Percentiles rank a stretch among this genome's conserved stretches.
Evolutionary conservation across 2,888 invertebrate species (phyloP).

Genomic region (Napeogenes sylphis): DNA sequence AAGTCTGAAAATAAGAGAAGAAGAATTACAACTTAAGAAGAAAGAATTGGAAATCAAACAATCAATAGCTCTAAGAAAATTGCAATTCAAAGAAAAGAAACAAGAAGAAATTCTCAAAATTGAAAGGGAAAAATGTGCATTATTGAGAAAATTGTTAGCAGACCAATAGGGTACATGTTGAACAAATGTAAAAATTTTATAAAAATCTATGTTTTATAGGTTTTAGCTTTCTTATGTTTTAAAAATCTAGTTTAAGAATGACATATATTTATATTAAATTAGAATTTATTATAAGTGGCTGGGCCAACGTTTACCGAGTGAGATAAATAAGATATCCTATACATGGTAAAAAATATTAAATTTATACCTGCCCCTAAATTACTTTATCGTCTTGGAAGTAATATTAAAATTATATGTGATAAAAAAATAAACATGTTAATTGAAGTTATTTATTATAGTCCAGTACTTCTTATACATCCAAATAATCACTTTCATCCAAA

Average conservation of each 20-base stretch:
- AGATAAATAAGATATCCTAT: no score
- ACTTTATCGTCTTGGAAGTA: no score
- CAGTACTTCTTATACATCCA: constrained; percentile 34
- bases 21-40: constrained; percentile 53
- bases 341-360: no score
- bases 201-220: no score
- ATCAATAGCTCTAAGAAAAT: constrained; percentile 51
- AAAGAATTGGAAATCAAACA: constrained; percentile 60
- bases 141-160: constrained; percentile 47
- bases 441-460: no score
- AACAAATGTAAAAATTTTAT: no score
- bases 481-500: constrained; percentile 50
- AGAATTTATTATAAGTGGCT: no score
- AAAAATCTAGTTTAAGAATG: not conserved
- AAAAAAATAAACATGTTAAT: no score
- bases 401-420: no score
- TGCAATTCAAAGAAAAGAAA: constrained; percentile 56
- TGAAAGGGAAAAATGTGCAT: constrained; percentile 57
- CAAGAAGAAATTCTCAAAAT: constrained; percentile 59
- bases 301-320: no score
- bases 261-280: not conserved
- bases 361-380: no score
- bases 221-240: not conserved
- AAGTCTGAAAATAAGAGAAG: constrained; percentile 52
- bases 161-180: constrained; percentile 35